phyloP scores from a whole-genome alignment of 2,888 invertebrate species.

The Pterostichus madidus region DNA sequence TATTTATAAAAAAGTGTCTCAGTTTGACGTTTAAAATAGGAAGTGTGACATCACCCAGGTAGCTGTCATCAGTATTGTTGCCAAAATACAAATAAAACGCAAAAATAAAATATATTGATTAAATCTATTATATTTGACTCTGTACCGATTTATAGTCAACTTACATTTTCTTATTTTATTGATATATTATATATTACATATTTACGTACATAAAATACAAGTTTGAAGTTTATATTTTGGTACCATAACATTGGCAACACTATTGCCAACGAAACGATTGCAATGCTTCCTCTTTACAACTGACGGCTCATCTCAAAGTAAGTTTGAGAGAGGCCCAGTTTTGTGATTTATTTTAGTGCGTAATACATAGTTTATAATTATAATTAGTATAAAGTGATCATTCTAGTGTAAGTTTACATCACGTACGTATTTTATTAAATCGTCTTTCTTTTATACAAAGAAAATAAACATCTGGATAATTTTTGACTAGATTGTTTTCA shows the following conservation, averaged over 20 bases:
- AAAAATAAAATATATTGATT: not conserved
- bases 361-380: slow-evolving; percentile 61
- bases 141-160: not conserved
- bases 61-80: slow-evolving; percentile 17
- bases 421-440: slow-evolving; percentile 36
- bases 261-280: slow-evolving; percentile 65
- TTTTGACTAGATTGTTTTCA: slow-evolving; percentile 33
- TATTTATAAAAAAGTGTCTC: slow-evolving; percentile 28
- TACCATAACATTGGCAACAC: slow-evolving; percentile 51
- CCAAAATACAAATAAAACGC: slow-evolving; percentile 21
- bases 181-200: not conserved
- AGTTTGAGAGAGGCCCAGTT: slow-evolving; percentile 62
- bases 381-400: slow-evolving; percentile 63
- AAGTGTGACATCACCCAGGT: slow-evolving; percentile 52
- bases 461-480: slow-evolving; percentile 46
- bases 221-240: slow-evolving; percentile 23
- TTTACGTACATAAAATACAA: not conserved
- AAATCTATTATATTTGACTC: not conserved
- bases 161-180: not conserved
- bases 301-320: slow-evolving; percentile 65
- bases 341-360: slow-evolving; percentile 65
- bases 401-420: slow-evolving; percentile 51
- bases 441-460: slow-evolving; percentile 20
- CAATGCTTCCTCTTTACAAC: slow-evolving; percentile 66
- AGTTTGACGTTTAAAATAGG: slow-evolving; percentile 57